phyloP scores from a whole-genome alignment of 2,797 vertebrate species.

The Adelosebastes latens region DNA sequence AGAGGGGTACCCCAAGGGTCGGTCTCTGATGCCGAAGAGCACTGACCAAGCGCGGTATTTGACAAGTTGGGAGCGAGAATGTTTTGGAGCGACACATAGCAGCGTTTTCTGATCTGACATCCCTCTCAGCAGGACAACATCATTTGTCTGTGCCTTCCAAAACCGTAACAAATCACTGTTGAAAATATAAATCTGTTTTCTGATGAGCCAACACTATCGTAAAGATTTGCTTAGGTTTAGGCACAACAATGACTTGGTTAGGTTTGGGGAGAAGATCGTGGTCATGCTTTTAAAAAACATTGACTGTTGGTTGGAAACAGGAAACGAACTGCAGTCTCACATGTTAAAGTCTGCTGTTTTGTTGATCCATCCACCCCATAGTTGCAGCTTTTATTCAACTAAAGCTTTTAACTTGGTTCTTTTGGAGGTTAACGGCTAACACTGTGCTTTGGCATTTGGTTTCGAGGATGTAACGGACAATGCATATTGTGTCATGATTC shows the following conservation, averaged over 20 bases:
- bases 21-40: too few relatives aligned
- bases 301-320: not conserved
- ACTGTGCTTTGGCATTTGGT: not conserved
- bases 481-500: not conserved
- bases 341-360: not conserved
- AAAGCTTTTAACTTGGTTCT: not conserved
- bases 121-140: not conserved
- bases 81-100: too few relatives aligned
- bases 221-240: not conserved
- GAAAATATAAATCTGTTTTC: not conserved
- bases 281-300: not conserved
- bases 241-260: not conserved
- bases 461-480: not conserved
- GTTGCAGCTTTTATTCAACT: not conserved
- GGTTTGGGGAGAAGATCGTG: not conserved
- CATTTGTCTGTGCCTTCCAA: not conserved
- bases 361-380: not conserved
- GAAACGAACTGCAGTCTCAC: not conserved
- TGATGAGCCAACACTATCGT: too few relatives aligned
- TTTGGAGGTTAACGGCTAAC: not conserved
- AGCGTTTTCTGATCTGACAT: too few relatives aligned
- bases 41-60: too few relatives aligned
- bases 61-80: too few relatives aligned
- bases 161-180: not conserved
- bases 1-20: too few relatives aligned